Conservation (phyloP, 1,140 invertebrate genomes). For the Chrysopa pallens region DNA sequence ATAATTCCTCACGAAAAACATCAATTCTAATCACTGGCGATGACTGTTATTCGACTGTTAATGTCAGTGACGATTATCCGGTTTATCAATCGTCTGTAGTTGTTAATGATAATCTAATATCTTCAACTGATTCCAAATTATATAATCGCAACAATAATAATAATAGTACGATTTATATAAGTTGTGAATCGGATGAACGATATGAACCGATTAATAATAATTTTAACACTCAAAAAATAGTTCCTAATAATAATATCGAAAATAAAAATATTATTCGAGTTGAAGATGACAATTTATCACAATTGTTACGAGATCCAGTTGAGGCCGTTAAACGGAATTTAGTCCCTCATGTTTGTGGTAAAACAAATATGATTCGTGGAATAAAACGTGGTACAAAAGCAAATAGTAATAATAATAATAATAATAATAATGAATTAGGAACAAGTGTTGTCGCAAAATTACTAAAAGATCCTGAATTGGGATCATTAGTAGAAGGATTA, state of each 20-base stretch:
- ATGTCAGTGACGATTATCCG: constrained; percentile 36
- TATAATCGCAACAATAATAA: constrained; percentile 9
- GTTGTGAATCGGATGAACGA: constrained; percentile 7
- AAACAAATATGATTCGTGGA: constrained; percentile 18
- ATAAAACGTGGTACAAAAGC: constrained; percentile 1
- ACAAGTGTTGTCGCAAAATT: constrained; percentile 30
- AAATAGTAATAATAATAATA: constrained; percentile 11
- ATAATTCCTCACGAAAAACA: constrained; percentile 39
- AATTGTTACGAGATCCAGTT: constrained; percentile 42
- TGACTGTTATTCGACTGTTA: constrained; percentile 45
- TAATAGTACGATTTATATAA: constrained; percentile 19
- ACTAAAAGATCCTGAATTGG: constrained; percentile 37
- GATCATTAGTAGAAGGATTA: constrained; percentile 35
- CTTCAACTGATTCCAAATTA: constrained; percentile 3
- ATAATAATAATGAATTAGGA: constrained; percentile 12
- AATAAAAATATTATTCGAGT: neutral
- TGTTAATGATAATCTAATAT: constrained; percentile 27
- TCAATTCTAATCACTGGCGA: constrained; percentile 59
- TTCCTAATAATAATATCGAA: neutral
- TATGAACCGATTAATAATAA: neutral
- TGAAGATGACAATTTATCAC: neutral
- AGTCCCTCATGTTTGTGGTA: constrained; percentile 51
- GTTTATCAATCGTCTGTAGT: constrained; percentile 48
- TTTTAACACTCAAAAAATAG: neutral
- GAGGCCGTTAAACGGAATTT: constrained; percentile 48